Evolutionary conservation across 1,140 invertebrate species (phyloP), one percentile per base, ranked within the genome.

Genomic region (Pomphorhynchus laevis): DNA sequence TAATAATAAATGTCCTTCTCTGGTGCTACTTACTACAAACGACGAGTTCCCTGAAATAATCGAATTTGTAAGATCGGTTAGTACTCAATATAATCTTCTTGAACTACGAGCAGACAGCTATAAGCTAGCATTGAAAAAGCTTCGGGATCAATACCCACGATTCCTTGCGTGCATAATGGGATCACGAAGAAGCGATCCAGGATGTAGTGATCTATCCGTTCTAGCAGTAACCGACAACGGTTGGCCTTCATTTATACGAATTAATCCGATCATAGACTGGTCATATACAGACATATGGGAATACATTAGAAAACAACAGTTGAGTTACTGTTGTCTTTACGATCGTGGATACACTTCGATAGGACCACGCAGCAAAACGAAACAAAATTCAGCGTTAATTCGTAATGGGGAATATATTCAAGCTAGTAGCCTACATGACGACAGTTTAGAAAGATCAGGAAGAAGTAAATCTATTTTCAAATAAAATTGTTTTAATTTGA

Each of bases 261-360:
- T 86, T 6, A 74, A 66, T 54, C 77, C 80, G 0, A 57, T 91
- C 20, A 58, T 89, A 5, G 65, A 82, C 47, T 91, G 79, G 79
- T 65, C 62, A 6, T 89, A 84, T 52, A 62, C 62, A 9, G 67
- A 82, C 48, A 66, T 91, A 36, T 91, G 82, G 80, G 63, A 64
- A 40, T 86, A 80, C 50, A 60, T 89, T 5, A 53, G 71, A 9
- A 51, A 64, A 14, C 60, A 72, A 32, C 59, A 68, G 44, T 64
- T 89, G 34, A 70, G 76, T 32, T 89, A 84, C 51, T 89, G 80
- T 53, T 61, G 59, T 16, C 60, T 91, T 0, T 89, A 91, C 53
- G 70, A 84, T 52, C 51, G 64, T 52, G 79, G 77, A 63, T 70
- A 17, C 20, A 20, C 18, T 17, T 34, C 18, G n/a, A n/a, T n/a